Conservation (phyloP, 2,113 vertebrate species). For the Sus scrofa region T2T-Sscrofa CM000822.6:26835501-26836000, state of each 20-base stretch:
- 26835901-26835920: not conserved
- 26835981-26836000: not conserved
- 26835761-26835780: slow-evolving; percentile 63
- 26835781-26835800: not conserved
- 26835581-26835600: slow-evolving; percentile 76
- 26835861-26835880: fast-evolving
- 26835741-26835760: slow-evolving; percentile 58
- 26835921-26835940: not conserved
- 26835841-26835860: not conserved
- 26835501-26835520: slow-evolving; percentile 78
- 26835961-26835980: not conserved
- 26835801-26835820: not conserved
- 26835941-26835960: not conserved
- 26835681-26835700: slow-evolving; percentile 80
- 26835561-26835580: slow-evolving; percentile 85
- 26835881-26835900: not conserved
- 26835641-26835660: slow-evolving; percentile 78
- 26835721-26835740: slow-evolving; percentile 60
- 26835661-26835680: slow-evolving; percentile 71
- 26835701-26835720: slow-evolving; percentile 75
- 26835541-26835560: slow-evolving; percentile 83
- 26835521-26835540: slow-evolving; percentile 67
- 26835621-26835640: slow-evolving; percentile 81
- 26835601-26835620: slow-evolving; percentile 75
- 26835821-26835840: not conserved